These are phyloP conservation scores for Heliconius congener DNA, from an alignment of 1,140 invertebrate species.

Conservation along the genomic window DNA sequence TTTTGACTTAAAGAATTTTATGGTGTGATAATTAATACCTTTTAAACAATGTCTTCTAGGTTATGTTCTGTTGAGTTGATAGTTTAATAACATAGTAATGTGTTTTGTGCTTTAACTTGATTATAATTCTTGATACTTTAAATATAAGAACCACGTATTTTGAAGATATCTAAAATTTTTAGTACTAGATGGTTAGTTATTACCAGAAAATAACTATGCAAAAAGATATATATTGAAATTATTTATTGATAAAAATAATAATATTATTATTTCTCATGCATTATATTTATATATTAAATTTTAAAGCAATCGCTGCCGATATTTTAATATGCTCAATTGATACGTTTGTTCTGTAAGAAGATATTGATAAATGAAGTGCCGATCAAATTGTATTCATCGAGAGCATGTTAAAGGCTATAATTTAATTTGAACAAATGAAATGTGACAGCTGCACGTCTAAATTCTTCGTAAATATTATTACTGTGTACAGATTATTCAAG, in stretches of 20 bases:
- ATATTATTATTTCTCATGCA: too few species aligned
- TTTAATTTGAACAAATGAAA: conserved; percentile 6
- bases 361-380: conserved; percentile 8
- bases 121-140: not conserved
- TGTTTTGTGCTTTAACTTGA: not conserved
- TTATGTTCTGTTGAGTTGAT: not conserved
- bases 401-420: not conserved
- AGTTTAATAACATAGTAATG: not conserved
- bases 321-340: not conserved
- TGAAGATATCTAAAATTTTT: too few species aligned
- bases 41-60: not conserved
- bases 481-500: too few species aligned
- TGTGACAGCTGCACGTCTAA: not conserved
- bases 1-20: not conserved
- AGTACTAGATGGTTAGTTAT: too few species aligned
- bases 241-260: too few species aligned
- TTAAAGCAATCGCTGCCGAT: not conserved
- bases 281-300: too few species aligned
- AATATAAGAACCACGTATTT: not conserved
- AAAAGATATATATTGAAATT: too few species aligned
- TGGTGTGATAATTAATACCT: not conserved
- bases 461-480: not conserved
- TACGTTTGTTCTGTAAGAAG: not conserved
- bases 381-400: conserved; percentile 1
- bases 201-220: too few species aligned